A percentile compares a stretch with the other conserved stretches of the same genome.
These are phyloP conservation scores for Patagioenas fasciata DNA, from an alignment of 2,113 vertebrate genomes.

Conservation along the genomic window DNA sequence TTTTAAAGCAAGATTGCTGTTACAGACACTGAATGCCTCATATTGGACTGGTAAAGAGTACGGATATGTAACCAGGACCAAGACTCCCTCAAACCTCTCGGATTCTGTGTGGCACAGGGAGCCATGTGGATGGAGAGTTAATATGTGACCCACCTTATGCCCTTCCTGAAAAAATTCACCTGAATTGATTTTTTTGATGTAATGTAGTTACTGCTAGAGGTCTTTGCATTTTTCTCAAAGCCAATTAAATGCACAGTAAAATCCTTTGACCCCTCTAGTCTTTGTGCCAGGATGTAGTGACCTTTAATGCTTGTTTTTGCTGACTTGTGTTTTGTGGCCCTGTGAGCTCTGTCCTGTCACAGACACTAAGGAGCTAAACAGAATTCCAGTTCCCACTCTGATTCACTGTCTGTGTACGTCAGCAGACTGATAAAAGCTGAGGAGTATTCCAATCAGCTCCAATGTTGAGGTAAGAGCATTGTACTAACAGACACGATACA, in stretches of 20 bases:
- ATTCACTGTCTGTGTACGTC: not conserved
- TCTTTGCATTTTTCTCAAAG: not conserved
- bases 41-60: not conserved
- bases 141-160: not conserved
- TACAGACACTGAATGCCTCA: not conserved
- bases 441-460: not conserved
- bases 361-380: not conserved
- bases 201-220: not conserved
- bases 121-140: not conserved
- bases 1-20: not conserved
- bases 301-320: not conserved
- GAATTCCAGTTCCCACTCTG: not conserved
- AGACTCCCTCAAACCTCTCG: not conserved
- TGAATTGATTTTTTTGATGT: not conserved
- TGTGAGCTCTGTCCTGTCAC: not conserved
- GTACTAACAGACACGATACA: not conserved
- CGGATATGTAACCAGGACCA: not conserved
- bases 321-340: not conserved
- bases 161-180: not conserved
- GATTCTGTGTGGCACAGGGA: not conserved
- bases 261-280: not conserved
- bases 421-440: not conserved
- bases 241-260: not conserved
- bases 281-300: not conserved
- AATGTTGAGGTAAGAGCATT: not conserved